Evolutionary conservation across 2,888 invertebrate species (phyloP), one percentile per base, ranked within the genome.

Genomic region (Acanthoscelides obtectus): DNA sequence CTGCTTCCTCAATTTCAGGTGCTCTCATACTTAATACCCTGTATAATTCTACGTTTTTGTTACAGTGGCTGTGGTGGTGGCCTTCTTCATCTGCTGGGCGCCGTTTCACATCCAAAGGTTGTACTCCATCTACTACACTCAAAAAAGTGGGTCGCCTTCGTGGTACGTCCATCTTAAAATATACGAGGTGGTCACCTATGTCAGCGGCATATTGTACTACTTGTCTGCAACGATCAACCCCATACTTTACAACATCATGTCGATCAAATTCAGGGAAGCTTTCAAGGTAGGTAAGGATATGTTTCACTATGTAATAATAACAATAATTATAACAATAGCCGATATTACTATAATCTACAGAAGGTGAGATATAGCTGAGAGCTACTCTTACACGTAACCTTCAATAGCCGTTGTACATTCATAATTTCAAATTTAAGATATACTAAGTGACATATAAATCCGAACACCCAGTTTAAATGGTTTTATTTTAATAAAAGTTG

Each of bases 51-150:
- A 66, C 8, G 2, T 69, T 78, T 77, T 73, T 80, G 74, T 87
- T 87, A 67, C 89, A 94, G 93, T 94, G 80, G 94, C 96, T 72
- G 93, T 97, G 2, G 97, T 97, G 73, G 93, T 95, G 80, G 94
- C 96, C 0, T 94, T 94, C 85, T 93, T 94, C 85, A 89, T 94
- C 73, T 96, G 95, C 84, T 94, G 94, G 94, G 94, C 94, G 4
- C 97, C 97, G 0, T 97, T 97, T 85, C 97, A 97, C 86, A 93
- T 95, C 17, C 97, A 97, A 84, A 87, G 97, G 70, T 88, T 97
- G 64, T 88, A 96, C 82, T 94, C 94, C 0, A 91, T 94, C 72
- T 94, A 94, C 80, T 92, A 77, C 19, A 73, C 75, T 21, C 71
- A 73, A 70, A 75, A 74, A 0, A 74, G 74, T 22, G 73, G 75